These are phyloP conservation scores for Carterocephalus palaemon DNA, from an alignment of 2,888 invertebrate species.

Conservation along the genomic window DNA sequence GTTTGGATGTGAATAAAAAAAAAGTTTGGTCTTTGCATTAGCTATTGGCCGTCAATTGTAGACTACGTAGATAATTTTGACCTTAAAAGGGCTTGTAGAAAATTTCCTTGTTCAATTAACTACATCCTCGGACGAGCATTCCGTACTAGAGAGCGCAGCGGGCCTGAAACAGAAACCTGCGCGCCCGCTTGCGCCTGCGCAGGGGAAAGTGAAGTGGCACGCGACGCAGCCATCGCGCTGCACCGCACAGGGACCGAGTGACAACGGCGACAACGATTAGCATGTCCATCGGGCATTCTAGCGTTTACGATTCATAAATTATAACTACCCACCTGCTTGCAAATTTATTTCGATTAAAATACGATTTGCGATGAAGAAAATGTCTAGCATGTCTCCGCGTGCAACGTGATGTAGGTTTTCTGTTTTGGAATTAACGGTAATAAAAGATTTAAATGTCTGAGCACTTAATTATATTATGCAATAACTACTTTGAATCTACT, in stretches of 20 bases:
- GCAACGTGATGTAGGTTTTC: too few relatives aligned
- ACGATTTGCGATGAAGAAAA: constrained; percentile 7
- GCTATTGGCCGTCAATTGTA: neutral
- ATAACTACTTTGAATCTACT: too few relatives aligned
- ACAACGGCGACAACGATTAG: constrained; percentile 53
- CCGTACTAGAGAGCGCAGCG: constrained; percentile 59
- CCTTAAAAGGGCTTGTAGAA: constrained; percentile 31
- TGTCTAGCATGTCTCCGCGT: too few relatives aligned
- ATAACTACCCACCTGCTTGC: constrained; percentile 1
- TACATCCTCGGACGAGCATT: constrained; percentile 45
- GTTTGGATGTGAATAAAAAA: too few relatives aligned
- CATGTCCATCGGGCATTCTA: constrained; percentile 31
- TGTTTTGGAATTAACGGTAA: too few relatives aligned
- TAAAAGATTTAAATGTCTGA: too few relatives aligned
- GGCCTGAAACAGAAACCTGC: constrained; percentile 62
- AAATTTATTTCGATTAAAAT: constrained; percentile 13
- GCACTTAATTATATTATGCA: too few relatives aligned
- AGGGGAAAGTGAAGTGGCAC: constrained; percentile 68
- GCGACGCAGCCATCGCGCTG: constrained; percentile 52
- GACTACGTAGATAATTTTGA: neutral
- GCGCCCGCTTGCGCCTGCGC: constrained; percentile 42
- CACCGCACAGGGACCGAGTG: constrained; percentile 32
- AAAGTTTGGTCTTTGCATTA: too few relatives aligned
- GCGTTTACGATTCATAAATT: constrained; percentile 15
- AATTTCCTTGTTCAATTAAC: constrained; percentile 29